Evolutionary conservation across 2,888 invertebrate species (phyloP).

Genomic region (Cyclophora punctaria): DNA sequence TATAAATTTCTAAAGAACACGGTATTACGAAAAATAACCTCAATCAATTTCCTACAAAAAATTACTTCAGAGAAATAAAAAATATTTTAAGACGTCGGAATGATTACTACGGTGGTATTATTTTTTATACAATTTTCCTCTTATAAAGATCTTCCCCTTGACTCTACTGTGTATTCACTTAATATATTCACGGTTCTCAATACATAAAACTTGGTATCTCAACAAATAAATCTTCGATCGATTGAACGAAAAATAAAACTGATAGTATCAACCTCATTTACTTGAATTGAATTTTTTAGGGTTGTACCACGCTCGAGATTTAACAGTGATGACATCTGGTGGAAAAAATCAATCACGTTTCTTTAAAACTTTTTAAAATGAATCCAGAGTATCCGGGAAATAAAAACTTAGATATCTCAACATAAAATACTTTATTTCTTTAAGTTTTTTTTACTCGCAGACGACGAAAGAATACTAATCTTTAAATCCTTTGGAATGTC

Average conservation of each 20-base stretch:
- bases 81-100: no score
- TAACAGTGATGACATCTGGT: constrained; percentile 18
- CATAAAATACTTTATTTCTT: not conserved
- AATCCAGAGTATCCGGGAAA: no score
- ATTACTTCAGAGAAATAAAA: no score
- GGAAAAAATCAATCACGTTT: constrained; percentile 8
- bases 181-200: not conserved
- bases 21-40: no score
- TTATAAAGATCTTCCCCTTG: no score
- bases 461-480: constrained; percentile 6
- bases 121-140: no score
- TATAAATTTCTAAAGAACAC: no score
- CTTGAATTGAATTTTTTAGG: constrained; percentile 21
- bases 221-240: constrained; percentile 7
- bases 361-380: not conserved
- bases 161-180: no score
- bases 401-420: not conserved
- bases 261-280: constrained; percentile 17
- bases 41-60: no score
- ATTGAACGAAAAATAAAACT: constrained; percentile 19
- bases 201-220: constrained; percentile 1
- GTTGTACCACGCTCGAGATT: constrained; percentile 17
- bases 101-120: no score
- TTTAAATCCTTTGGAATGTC: constrained; percentile 1
- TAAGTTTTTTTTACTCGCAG: constrained; percentile 1